phyloP scores from a whole-genome alignment of 2,797 vertebrate species.

The Lacerta bilineata region DNA sequence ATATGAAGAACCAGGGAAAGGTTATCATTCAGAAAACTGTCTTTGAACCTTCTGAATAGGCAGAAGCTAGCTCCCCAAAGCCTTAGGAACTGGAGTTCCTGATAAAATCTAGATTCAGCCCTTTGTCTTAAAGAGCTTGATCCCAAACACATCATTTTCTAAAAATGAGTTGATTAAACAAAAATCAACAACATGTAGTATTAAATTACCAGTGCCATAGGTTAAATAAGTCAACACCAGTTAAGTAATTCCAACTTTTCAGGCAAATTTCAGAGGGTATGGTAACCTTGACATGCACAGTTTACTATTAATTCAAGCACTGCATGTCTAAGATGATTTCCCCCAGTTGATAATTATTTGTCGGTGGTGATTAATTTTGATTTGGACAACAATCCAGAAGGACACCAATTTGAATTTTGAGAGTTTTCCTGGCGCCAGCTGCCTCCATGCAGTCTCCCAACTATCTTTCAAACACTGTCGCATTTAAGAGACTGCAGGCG shows the following conservation, averaged over 20 bases:
- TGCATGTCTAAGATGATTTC: not conserved
- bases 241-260: not conserved
- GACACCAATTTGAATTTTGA: not conserved
- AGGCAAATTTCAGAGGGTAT: not conserved
- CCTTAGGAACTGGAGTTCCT: not conserved
- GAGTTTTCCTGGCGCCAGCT: not conserved
- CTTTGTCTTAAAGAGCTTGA: not conserved
- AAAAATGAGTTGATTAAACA: not conserved
- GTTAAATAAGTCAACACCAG: not conserved
- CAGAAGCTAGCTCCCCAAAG: not conserved
- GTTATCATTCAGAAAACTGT: not conserved
- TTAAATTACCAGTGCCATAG: not conserved
- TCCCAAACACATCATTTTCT: not conserved
- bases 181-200: not conserved
- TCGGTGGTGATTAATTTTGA: not conserved
- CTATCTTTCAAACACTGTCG: not conserved
- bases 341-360: not conserved
- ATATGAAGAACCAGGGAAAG: not conserved
- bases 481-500: not conserved
- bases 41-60: not conserved
- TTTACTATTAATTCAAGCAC: not conserved
- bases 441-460: not conserved
- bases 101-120: not conserved
- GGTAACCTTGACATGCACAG: not conserved
- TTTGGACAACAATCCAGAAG: not conserved